A percentile compares a stretch with the other conserved stretches of the same genome.
Conservation (phyloP, 2,888 invertebrate species). For the Andrena camellia region DNA sequence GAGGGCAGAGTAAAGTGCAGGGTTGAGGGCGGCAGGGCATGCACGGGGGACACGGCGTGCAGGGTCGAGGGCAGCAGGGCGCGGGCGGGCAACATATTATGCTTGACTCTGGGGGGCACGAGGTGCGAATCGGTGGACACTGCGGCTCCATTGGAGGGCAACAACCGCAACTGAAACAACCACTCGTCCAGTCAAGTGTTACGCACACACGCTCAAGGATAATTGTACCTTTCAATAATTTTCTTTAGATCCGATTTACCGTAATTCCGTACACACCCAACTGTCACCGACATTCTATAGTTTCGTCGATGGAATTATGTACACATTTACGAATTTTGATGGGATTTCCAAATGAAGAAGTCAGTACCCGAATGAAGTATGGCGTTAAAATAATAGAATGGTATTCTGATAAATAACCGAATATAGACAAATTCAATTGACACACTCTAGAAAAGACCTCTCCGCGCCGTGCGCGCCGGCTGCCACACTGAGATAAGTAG, state of each 20-base stretch:
- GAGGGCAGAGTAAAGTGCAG: constrained; percentile 43
- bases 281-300: constrained; percentile 57
- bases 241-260: constrained; percentile 44
- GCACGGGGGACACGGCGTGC: neutral
- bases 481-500: too few relatives aligned
- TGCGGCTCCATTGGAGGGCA: constrained; percentile 59
- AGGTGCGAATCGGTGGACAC: constrained; percentile 60
- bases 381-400: constrained; percentile 41
- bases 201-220: neutral
- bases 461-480: too few relatives aligned
- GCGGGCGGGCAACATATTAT: constrained; percentile 26
- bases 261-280: constrained; percentile 66
- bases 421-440: constrained; percentile 13
- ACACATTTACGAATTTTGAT: constrained; percentile 32
- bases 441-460: too few relatives aligned
- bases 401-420: neutral
- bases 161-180: constrained; percentile 61
- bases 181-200: neutral
- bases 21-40: constrained; percentile 38
- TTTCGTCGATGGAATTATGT: too few relatives aligned
- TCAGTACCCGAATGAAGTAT: constrained; percentile 22
- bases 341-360: neutral
- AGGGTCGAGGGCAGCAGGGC: constrained; percentile 13
- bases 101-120: neutral
- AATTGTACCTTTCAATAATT: constrained; percentile 63